These are phyloP conservation scores for Arenaria interpres DNA, from an alignment of 2,113 vertebrate genomes.

Conservation along the genomic window DNA sequence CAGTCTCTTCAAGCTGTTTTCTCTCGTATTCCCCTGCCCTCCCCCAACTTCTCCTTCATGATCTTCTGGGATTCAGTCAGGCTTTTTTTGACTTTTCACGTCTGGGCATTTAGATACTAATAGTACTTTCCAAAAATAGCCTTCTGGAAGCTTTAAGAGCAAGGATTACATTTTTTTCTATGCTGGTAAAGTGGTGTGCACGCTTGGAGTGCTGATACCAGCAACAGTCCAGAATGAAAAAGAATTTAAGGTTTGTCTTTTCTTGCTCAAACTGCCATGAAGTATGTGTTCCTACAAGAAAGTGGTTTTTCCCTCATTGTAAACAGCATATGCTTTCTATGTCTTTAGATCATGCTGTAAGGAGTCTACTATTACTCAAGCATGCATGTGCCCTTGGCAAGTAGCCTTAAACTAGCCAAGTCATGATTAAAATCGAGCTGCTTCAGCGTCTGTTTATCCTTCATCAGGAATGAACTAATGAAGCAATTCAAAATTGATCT, in stretches of 20 bases:
- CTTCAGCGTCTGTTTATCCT: not conserved
- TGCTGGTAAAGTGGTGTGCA: not conserved
- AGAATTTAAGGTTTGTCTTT: not conserved
- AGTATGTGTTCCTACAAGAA: not conserved
- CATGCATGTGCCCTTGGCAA: not conserved
- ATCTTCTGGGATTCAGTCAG: not conserved
- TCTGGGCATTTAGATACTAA: not conserved
- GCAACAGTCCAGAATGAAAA: not conserved
- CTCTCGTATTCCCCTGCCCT: not conserved
- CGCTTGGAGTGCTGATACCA: not conserved
- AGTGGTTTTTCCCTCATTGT: not conserved
- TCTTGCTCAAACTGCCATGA: not conserved
- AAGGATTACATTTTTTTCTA: not conserved
- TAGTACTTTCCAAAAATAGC: slow-evolving; percentile 7
- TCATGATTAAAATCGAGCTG: not conserved
- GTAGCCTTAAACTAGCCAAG: not conserved
- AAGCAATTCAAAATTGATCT: not conserved
- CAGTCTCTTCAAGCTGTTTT: not conserved
- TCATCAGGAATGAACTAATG: not conserved
- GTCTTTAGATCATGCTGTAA: not conserved
- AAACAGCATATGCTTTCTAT: not conserved
- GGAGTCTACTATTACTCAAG: not conserved
- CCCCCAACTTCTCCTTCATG: not conserved
- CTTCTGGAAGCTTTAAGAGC: not conserved
- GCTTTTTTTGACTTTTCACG: not conserved